A percentile compares a stretch with the other conserved stretches of the same genome.
Evolutionary conservation across 2,888 invertebrate genomes (phyloP).

Genomic region (Drosophila conformis): DNA sequence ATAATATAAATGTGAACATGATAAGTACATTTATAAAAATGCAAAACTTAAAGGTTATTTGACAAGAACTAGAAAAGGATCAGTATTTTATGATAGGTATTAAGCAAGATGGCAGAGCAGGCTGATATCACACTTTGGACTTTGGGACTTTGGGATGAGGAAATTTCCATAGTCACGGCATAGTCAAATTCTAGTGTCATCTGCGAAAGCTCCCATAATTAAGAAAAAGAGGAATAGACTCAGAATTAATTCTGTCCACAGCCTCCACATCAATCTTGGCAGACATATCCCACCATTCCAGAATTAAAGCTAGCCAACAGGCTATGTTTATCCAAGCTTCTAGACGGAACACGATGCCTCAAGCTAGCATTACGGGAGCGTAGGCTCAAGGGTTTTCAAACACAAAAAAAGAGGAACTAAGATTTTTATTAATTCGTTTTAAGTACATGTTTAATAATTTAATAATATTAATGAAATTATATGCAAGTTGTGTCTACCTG

Average conservation of each 20-base stretch:
- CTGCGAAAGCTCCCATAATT: neutral
- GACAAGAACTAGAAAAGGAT: neutral
- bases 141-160: neutral
- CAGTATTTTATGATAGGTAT: neutral
- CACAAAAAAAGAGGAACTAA: neutral
- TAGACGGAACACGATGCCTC: neutral
- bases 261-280: neutral
- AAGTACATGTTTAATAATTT: neutral
- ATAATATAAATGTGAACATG: neutral
- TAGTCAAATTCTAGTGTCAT: neutral
- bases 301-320: neutral
- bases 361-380: neutral
- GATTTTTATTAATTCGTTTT: neutral
- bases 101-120: neutral
- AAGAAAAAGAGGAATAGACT: neutral
- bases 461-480: neutral
- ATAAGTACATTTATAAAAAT: neutral
- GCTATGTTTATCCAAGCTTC: neutral
- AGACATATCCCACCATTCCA: neutral
- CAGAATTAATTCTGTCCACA: neutral
- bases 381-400: neutral
- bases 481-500: neutral
- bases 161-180: neutral
- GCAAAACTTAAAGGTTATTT: neutral
- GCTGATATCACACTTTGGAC: neutral